Base-by-base conservation (phyloP, 2,797 vertebrate species). In the Notolabrus celidotus region DNA sequence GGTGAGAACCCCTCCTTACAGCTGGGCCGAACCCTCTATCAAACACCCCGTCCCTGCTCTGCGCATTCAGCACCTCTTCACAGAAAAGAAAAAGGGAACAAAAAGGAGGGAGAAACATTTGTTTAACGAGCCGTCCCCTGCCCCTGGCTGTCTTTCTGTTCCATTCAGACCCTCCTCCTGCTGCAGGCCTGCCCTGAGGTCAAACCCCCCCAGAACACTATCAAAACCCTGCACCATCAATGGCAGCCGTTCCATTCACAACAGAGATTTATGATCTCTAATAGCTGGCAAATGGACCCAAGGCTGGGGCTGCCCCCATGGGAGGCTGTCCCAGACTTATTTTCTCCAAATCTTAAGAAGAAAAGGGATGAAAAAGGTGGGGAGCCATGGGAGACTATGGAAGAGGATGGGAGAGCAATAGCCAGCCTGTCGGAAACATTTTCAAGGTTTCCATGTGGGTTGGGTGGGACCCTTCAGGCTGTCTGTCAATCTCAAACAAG, bases 261-360 rank as follows among this genome's bases (percentile, higher is more conserved):
- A 1, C n/a, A 12, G 81, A 93, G 92, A 94, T 93, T 94, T 93
- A 94, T 93, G 92, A 90, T 86, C 79, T 87, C 71, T 92, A 90
- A 93, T 92, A 87, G 88, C 65, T 78, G 86, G 86, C 77, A 85
- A 91, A 92, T 89, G 84, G 86, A 86, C 79, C 86, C 3, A 55
- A 68, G 80, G 67, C 61, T 65, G 61, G 63, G 77, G 71, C 61
- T 80, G 74, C 65, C 80, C 55, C 16, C 25, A 71, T 57, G 74
- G 85, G 79, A 76, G 80, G 71, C 62, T 68, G 29, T 60, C 52
- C 46, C 47, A 17, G 67, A 82, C 71, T 79, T 80, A 74, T 71
- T 89, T 87, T 84, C 77, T 72, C 69, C 54, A 87, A 88, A 89
- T 86, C 85, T 72, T 47, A 31, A 81, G 62, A 82, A 90, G 75